These are phyloP conservation scores for Lepisosteus osseus DNA, from an alignment of 2,113 vertebrate species.

Conservation along the genomic window DNA sequence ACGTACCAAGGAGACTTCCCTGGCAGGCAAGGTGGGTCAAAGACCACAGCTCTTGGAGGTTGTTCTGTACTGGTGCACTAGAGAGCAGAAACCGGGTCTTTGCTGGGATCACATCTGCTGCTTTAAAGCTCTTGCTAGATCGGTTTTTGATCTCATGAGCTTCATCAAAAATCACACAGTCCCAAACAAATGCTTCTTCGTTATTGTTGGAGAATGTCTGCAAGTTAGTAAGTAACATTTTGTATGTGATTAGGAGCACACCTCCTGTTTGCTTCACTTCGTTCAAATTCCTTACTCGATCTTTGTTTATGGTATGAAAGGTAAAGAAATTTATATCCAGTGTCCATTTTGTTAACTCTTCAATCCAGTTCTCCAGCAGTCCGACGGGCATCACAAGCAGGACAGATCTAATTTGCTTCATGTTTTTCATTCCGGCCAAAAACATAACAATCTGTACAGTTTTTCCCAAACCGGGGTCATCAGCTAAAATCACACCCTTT, in stretches of 20 bases:
- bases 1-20: constrained; percentile 68
- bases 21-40: constrained; percentile 74
- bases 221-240: too few species aligned
- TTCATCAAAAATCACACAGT: constrained; percentile 70
- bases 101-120: constrained; percentile 50
- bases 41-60: constrained; percentile 73
- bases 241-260: too few species aligned
- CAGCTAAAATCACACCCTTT: constrained; percentile 19
- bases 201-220: too few species aligned
- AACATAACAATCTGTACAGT: constrained; percentile 73
- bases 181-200: constrained; percentile 64
- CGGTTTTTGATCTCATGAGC: constrained; percentile 75
- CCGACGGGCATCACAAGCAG: constrained; percentile 70
- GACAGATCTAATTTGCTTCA: constrained; percentile 45
- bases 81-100: constrained; percentile 68
- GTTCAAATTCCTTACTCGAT: too few species aligned
- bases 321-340: too few species aligned
- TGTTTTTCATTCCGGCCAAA: constrained; percentile 73
- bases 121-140: constrained; percentile 65
- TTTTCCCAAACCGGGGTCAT: constrained; percentile 79
- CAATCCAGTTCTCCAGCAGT: constrained; percentile 44
- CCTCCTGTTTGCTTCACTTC: too few species aligned
- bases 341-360: too few species aligned
- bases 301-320: too few species aligned
- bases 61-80: constrained; percentile 74